These are phyloP conservation scores for Galeopsomyia nigrocyanea DNA, from an alignment of 2,888 invertebrate genomes.

Conservation along the genomic window DNA sequence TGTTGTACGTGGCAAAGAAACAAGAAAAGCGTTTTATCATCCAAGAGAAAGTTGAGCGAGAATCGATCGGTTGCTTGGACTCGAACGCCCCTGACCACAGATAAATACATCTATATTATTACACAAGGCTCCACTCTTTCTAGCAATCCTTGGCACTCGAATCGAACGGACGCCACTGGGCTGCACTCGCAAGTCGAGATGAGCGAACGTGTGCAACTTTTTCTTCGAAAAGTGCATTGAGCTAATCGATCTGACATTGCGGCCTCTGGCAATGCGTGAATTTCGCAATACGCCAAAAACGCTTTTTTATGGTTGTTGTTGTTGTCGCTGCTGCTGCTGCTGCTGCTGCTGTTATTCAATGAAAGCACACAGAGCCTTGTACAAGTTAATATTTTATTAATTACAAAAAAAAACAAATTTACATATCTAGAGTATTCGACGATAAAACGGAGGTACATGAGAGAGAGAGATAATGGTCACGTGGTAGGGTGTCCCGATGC, in stretches of 20 bases:
- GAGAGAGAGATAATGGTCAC: slow-evolving; percentile 29
- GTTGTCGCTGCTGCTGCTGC: slow-evolving; percentile 8
- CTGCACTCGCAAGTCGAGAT: slow-evolving; percentile 15
- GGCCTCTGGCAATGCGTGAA: neutral
- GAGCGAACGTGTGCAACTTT: neutral
- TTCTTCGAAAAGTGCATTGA: neutral
- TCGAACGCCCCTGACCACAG: neutral
- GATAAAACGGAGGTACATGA: slow-evolving; percentile 46
- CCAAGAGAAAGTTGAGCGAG: slow-evolving; percentile 36
- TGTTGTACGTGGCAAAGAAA: no score
- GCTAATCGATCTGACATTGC: neutral
- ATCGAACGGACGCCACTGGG: slow-evolving; percentile 22
- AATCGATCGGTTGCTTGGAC: slow-evolving; percentile 16
- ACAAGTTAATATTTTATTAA: slow-evolving; percentile 40
- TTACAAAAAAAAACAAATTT: slow-evolving; percentile 38
- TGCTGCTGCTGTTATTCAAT: neutral
- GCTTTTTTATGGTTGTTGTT: no score
- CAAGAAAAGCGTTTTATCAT: slow-evolving; percentile 26
- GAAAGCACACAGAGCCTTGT: slow-evolving; percentile 15
- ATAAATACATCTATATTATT: no score
- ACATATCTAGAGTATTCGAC: slow-evolving; percentile 36
- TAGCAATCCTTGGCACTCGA: slow-evolving; percentile 38
- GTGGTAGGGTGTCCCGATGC: slow-evolving; percentile 63
- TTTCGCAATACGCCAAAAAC: slow-evolving; percentile 2
- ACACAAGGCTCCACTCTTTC: slow-evolving; percentile 28